phyloP scores from a whole-genome alignment of 2,888 invertebrate genomes.

The Bellardia pandia region DNA sequence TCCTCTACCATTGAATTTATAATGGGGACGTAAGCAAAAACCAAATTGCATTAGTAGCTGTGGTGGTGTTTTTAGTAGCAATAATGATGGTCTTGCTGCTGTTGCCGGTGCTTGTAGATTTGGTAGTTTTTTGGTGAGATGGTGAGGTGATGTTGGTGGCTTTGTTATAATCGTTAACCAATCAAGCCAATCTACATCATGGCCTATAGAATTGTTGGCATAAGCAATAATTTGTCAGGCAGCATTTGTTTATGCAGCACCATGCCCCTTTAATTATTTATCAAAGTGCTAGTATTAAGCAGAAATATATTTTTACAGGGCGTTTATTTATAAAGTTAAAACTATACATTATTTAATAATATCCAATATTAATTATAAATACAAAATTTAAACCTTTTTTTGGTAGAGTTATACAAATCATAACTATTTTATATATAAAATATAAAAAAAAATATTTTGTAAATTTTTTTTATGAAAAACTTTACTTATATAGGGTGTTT shows the following conservation, averaged over 20 bases:
- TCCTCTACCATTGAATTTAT: background rate
- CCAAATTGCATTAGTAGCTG: constrained; percentile 7
- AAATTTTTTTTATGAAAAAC: no score
- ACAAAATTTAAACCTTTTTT: no score
- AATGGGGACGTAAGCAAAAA: background rate
- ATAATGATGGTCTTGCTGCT: background rate
- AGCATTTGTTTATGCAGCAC: constrained; percentile 20
- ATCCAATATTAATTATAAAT: no score
- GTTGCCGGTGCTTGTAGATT: background rate
- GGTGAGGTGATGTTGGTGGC: background rate
- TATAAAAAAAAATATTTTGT: no score
- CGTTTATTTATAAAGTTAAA: background rate
- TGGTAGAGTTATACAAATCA: no score
- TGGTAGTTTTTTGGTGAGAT: background rate
- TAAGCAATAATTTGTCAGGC: constrained; percentile 56
- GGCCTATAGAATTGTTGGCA: constrained; percentile 30
- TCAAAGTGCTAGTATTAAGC: background rate
- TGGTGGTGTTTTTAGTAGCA: background rate
- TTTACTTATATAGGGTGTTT: no score
- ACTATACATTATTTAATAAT: no score
- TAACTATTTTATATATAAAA: no score
- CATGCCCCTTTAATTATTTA: background rate
- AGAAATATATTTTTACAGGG: background rate
- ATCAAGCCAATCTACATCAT: constrained; percentile 38
- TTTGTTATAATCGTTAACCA: constrained; percentile 34